Base-by-base conservation (phyloP, 1,140 invertebrate genomes). In the Saccostrea echinata region DNA sequence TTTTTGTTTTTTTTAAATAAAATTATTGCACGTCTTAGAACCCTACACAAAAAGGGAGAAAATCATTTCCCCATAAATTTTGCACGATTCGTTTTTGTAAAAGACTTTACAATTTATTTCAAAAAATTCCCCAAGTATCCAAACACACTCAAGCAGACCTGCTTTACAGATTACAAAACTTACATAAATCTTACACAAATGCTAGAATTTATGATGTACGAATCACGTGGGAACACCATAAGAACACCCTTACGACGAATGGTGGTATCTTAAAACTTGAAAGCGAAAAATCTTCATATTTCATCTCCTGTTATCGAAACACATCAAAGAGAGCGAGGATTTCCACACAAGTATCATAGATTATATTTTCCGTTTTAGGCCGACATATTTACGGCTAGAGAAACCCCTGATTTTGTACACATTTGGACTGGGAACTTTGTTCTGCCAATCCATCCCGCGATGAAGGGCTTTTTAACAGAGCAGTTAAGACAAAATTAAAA, bases 401-500 rank as follows among this genome's bases (percentile, higher is more conserved):
- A 76, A 83, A 33, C 35, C 81, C 81, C n/a, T n/a, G 18, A 51
- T 35, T 43, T 83, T 51, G 35, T 83, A 83, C 81, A 83, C 43
- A 51, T n/a, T 33, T 83, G n/a, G 81, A 83, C 21, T 24, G 6
- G 35, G 52, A 4, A 51, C 81, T 83, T 83, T 83, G 81, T 83
- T 83, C 81, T 83, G 18, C 18, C 81, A 51, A 83, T 83, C 81
- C 52, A 52, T 52, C 35, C 52, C 24, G 52, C 81, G 43, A 51
- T 83, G 35, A 83, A 51, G 81, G 30, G 81, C 35, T 83, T 83
- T 83, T 83, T 76, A 43, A 83, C 35, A 52, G 81, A 35, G 33
- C 24, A 27, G 81, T 53, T 52, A 83, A 51, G 81, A 51, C 35
- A 83, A 83, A 83, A 83, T 83, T 83, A 83, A 83, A 83, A 83